Percentiles rank a stretch among this genome's conserved stretches.
Conservation (phyloP, 2,797 vertebrate genomes). For the Limnodromus scolopaceus region DNA sequence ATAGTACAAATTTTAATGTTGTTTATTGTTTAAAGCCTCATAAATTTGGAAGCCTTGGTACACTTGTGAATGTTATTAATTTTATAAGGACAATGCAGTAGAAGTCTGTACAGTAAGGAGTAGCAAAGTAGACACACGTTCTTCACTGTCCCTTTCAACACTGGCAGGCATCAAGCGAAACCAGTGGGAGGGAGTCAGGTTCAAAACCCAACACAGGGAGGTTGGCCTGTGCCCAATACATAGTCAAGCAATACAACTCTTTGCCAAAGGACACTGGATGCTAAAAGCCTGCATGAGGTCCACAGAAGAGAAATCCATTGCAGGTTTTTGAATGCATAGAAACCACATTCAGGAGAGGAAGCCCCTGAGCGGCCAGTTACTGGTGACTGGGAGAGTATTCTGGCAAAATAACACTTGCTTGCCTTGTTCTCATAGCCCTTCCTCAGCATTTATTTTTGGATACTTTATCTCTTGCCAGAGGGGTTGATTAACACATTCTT, state of each 20-base stretch:
- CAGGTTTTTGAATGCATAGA: background rate
- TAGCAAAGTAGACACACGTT: fast-evolving
- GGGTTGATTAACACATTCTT: background rate
- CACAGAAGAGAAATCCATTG: background rate
- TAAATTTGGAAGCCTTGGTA: background rate
- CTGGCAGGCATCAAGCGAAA: background rate
- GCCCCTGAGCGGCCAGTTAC: background rate
- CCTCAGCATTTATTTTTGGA: background rate
- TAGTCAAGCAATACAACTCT: background rate
- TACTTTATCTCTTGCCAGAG: background rate
- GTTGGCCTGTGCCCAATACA: background rate
- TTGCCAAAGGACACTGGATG: background rate
- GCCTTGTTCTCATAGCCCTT: background rate
- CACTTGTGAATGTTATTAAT: background rate
- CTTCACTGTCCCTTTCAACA: background rate
- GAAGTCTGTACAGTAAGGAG: background rate
- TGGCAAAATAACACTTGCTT: background rate
- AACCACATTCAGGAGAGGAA: background rate
- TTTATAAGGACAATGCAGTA: background rate
- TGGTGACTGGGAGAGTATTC: background rate
- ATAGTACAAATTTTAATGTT: background rate
- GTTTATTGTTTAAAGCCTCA: background rate
- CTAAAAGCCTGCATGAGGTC: background rate
- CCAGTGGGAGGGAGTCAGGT: background rate
- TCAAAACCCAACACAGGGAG: background rate